Percentiles rank a stretch among this genome's conserved stretches.
Evolutionary conservation across 2,797 vertebrate species (phyloP).

Genomic region (Columba guinea): DNA sequence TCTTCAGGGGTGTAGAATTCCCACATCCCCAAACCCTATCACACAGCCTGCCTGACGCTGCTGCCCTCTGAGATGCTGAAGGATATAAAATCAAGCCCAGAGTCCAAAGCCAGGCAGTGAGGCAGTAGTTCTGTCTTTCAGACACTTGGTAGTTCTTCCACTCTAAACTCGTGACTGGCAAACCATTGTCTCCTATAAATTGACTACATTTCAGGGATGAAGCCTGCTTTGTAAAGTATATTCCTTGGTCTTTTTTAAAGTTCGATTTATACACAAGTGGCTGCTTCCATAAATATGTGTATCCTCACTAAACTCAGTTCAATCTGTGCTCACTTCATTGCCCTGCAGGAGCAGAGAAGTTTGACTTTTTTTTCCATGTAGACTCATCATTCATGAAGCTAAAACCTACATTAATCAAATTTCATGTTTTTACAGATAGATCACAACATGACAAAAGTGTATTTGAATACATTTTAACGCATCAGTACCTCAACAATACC

Average conservation of each 20-base stretch:
- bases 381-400: background rate
- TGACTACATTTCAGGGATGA: background rate
- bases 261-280: background rate
- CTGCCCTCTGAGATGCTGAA: background rate
- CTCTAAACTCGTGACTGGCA: background rate
- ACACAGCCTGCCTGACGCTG: background rate
- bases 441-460: background rate
- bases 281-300: background rate
- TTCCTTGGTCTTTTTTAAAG: background rate
- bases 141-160: background rate
- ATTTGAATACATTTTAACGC: background rate
- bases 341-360: background rate
- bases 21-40: background rate
- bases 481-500: background rate
- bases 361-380: background rate
- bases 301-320: background rate
- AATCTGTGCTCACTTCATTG: background rate
- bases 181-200: background rate
- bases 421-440: background rate
- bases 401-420: background rate
- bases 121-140: background rate
- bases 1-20: slow-evolving; percentile 45
- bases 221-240: background rate
- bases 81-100: background rate
- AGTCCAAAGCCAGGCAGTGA: background rate